Conservation (phyloP, 2,888 invertebrate species). For the Synanthedon vespiformis region DNA sequence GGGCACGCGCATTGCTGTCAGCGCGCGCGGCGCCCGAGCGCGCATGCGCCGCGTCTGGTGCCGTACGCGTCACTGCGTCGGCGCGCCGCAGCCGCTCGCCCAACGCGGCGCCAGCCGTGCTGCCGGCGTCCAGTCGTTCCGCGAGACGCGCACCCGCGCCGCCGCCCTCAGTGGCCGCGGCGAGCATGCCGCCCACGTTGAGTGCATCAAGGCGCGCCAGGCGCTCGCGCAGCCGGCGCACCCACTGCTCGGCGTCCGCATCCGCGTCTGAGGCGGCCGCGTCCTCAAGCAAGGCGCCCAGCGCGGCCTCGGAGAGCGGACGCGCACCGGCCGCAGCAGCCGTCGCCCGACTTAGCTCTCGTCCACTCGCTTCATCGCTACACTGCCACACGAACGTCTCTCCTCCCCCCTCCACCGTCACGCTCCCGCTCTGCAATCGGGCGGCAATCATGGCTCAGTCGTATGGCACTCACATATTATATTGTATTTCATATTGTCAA, state of each 20-base stretch:
- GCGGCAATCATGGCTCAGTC: too few species aligned
- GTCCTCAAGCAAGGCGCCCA: conserved; percentile 79
- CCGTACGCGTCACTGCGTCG: conserved; percentile 76
- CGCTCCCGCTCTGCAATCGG: conserved; percentile 13
- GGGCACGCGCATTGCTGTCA: conserved; percentile 84
- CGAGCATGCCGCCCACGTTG: conserved; percentile 85
- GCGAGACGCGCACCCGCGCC: conserved; percentile 83
- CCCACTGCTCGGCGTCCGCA: conserved; percentile 81
- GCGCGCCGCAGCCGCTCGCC: conserved; percentile 23
- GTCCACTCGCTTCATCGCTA: conserved; percentile 11
- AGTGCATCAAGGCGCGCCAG: conserved; percentile 75
- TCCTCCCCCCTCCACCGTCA: conserved; percentile 16
- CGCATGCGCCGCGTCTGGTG: conserved; percentile 30
- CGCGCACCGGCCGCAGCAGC: conserved; percentile 77
- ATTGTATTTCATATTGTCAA: too few species aligned
- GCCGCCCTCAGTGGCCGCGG: conserved; percentile 78
- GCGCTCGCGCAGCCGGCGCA: conserved; percentile 81
- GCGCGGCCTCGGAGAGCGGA: conserved; percentile 80
- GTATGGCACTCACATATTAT: too few species aligned
- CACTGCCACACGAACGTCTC: conserved; percentile 19
- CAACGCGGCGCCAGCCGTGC: conserved; percentile 68
- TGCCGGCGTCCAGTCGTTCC: conserved; percentile 76
- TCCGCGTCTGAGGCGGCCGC: conserved; percentile 91
- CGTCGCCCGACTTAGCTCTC: conserved; percentile 12
- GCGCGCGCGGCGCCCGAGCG: conserved; percentile 66